A percentile compares a stretch with the other conserved stretches of the same genome.
Evolutionary conservation across 1,140 invertebrate genomes (phyloP).

Genomic region (Drosophila sp.): DNA sequence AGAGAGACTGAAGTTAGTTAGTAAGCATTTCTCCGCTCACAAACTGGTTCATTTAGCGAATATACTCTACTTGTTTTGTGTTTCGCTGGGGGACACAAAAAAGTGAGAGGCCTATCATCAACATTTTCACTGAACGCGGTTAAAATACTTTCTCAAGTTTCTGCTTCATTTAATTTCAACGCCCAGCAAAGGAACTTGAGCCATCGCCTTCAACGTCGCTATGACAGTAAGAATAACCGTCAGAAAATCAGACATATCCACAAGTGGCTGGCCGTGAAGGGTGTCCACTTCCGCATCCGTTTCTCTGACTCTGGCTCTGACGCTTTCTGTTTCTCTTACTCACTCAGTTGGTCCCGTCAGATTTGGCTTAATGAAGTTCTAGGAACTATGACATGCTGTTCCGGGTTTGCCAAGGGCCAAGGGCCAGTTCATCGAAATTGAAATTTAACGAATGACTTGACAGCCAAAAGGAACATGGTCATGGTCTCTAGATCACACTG

Average conservation of each 20-base stretch:
- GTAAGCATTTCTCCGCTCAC: not conserved
- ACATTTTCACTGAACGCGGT: conserved; percentile 43
- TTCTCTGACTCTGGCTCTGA: no score
- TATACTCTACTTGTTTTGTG: not conserved
- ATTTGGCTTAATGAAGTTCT: conserved; percentile 73
- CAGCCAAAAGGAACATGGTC: not conserved
- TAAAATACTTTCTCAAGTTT: conserved; percentile 68
- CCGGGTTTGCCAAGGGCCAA: conserved; percentile 2
- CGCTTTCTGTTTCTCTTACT: not conserved
- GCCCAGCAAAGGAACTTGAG: conserved; percentile 6
- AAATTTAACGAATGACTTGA: conserved; percentile 50
- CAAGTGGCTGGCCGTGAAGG: conserved; percentile 66
- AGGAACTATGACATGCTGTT: conserved; percentile 64
- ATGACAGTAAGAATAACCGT: not conserved
- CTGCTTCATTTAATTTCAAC: conserved; percentile 73
- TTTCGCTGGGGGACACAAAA: conserved; percentile 37
- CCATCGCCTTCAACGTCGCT: not conserved
- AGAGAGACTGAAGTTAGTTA: not conserved
- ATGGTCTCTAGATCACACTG: not conserved
- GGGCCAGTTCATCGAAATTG: conserved; percentile 47
- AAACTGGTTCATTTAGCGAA: not conserved
- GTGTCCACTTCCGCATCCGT: no score
- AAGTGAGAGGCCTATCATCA: conserved; percentile 52
- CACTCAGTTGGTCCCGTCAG: conserved; percentile 43
- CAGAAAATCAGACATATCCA: conserved; percentile 51